Evolutionary conservation across 2,888 invertebrate genomes (phyloP).

Genomic region (Ornithoptera priamus): DNA sequence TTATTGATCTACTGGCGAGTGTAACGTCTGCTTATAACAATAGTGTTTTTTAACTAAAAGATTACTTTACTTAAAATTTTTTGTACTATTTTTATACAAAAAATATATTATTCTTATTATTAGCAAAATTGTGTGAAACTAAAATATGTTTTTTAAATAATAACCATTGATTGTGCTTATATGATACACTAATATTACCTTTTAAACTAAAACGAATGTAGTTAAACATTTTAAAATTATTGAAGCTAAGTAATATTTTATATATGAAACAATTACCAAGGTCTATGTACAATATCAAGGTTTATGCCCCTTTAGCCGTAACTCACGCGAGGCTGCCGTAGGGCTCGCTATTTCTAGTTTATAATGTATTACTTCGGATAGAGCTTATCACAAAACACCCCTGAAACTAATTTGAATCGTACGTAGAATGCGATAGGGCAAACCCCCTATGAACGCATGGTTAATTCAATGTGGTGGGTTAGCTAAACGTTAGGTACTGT

Average conservation of each 20-base stretch:
- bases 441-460: conserved; percentile 17
- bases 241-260: conserved; percentile 5
- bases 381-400: conserved; percentile 22
- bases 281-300: conserved; percentile 16
- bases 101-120: no score
- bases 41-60: no score
- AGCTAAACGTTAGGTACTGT: conserved; percentile 41
- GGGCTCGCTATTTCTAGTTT: conserved; percentile 14
- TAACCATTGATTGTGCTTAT: no score
- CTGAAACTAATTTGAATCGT: conserved; percentile 31
- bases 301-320: conserved; percentile 3
- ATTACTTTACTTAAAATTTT: no score
- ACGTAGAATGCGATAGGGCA: conserved; percentile 2
- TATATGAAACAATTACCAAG: conserved; percentile 9
- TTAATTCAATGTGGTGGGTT: conserved; percentile 35
- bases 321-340: conserved; percentile 21
- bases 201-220: no score
- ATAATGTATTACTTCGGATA: conserved; percentile 12
- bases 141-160: no score
- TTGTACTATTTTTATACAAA: no score
- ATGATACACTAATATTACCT: no score
- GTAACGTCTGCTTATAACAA: no score
- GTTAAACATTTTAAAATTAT: neutral
- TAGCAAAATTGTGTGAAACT: no score
- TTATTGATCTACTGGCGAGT: no score